Base-by-base conservation (phyloP, 92 coral and sea anemone genomes). In the Porites rus region DNA sequence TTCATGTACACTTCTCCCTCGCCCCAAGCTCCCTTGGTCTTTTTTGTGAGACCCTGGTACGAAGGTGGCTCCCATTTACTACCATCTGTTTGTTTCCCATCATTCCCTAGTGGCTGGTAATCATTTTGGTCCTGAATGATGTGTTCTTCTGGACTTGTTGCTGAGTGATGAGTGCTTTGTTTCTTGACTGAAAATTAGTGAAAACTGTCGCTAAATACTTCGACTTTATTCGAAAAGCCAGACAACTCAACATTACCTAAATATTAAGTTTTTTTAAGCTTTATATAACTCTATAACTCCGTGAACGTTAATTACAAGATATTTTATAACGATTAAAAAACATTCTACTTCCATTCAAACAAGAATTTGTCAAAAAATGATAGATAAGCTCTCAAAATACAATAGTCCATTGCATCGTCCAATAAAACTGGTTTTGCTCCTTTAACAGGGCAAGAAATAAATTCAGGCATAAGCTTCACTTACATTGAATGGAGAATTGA, bases 31-130 rank as follows among this genome's bases (percentile, higher is more conserved):
- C 46, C 69, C 28, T 46, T 20, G 22, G 31, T 19, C n/a, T 59
- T 59, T 4, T 70, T 81, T 54, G 69, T 65, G 77, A 69, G 86
- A 60, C 77, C 77, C 70, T 81, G 77, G 77, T 81, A 81, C 4
- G 56, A 53, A 10, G 77, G 77, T 46, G 65, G 86, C 59, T 81
- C 86, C 86, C 77, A 69, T n/a, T 81, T 56, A 1, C 8, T 60
- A 1, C 9, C 11, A 5, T 13, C 62, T 50, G 60, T 31, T 54
- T 77, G 60, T 28, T 81, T 81, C 77, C 77, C 86, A 65, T 19
- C 86, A 56, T 31, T 43, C 86, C 11, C 8, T 19, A 81, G 86
- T 14, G 71, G 77, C 9, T 71, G 70, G 43, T 81, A 81, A 60
- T 81, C 50, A 10, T 46, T 74, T 28, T 70, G 77, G 18, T 59